Evolutionary conservation across 2,113 vertebrate species (phyloP), one percentile per base, ranked within the genome.

Genomic region (Daphoenositta chrysoptera): DNA sequence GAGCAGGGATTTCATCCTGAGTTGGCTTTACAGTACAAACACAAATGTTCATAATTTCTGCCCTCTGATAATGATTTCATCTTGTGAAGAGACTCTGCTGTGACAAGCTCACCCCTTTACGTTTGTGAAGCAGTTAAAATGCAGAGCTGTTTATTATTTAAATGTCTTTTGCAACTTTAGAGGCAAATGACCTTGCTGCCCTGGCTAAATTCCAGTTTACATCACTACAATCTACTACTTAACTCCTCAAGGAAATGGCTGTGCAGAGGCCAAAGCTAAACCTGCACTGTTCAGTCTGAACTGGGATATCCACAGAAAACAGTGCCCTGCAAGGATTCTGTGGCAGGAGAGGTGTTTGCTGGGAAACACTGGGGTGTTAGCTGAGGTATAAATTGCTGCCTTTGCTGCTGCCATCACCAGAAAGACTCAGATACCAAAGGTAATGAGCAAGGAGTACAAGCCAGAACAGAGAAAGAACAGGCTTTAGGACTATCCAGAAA

Each of bases 141-240:
- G 20, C 72, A 53, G 70, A 72, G 72, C 56, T 75, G 50, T 69
- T 85, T 48, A 54, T 79, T 56, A 48, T 64, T 96, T 76, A 68
- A 92, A 75, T 92, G 61, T 39, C 68, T 94, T 93, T 94, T 94
- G 86, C 71, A 95, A 69, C 56, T 72, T 37, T 57, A 54, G 37
- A 88, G 70, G 75, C 1, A 2, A 87, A 42, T 83, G 85, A 95
- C 82, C 83, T 75, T 50, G 50, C 66, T 92, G 81, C 50, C 45
- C 42, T 77, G 87, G 87, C 83, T 73, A 84, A 95, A 95, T 90
- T 92, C 92, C 89, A 96, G 27, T 66, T 90, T 87, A 61, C 80
- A 16, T 86, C 78, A 93, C 60, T 87, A 51, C 77, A 83, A 56
- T 47, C 63, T 84, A 27, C 72, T 75, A 7, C 66, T 75, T 70